A percentile compares a stretch with the other conserved stretches of the same genome.
Evolutionary conservation across 2,113 vertebrate genomes (phyloP).

Genomic region (Microtus ochrogaster): DNA sequence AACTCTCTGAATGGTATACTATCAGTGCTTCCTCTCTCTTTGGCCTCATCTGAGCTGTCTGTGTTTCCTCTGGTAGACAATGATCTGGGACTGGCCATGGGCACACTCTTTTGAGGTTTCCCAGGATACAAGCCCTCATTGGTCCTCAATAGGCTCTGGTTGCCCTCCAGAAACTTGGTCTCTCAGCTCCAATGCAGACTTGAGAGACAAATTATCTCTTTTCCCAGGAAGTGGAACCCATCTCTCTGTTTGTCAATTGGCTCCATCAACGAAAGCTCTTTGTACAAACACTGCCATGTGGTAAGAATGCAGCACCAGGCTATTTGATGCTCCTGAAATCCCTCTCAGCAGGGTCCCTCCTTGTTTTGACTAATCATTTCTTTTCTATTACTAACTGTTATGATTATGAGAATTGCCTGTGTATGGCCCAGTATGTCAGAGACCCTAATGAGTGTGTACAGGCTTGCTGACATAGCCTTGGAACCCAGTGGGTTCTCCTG

Average conservation of each 20-base stretch:
- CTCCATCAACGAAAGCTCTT: conserved; percentile 18
- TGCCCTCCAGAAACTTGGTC: not conserved
- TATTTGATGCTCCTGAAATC: conserved; percentile 62
- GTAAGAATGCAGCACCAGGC: conserved; percentile 37
- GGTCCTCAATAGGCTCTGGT: not conserved
- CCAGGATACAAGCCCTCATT: not conserved
- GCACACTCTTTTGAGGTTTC: not conserved
- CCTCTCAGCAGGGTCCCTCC: conserved; percentile 70
- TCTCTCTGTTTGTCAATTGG: conserved; percentile 49
- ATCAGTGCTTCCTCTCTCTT: not conserved
- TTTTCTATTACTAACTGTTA: conserved; percentile 74
- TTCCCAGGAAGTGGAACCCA: not conserved
- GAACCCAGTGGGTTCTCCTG: not conserved
- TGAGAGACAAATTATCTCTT: not conserved
- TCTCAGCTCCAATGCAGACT: not conserved
- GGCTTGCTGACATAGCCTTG: not conserved
- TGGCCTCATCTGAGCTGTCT: not conserved
- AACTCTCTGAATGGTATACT: not conserved
- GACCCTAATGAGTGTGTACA: conserved; percentile 68
- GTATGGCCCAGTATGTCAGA: conserved; percentile 59
- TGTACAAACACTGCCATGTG: conserved; percentile 65
- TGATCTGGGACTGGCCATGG: not conserved
- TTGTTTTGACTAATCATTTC: conserved; percentile 78
- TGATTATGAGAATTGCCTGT: conserved; percentile 77
- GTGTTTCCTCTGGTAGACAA: accelerated